A percentile compares a stretch with the other conserved stretches of the same genome.
phyloP scores from a whole-genome alignment of 2,113 vertebrate genomes.

The Candoia aspera region DNA sequence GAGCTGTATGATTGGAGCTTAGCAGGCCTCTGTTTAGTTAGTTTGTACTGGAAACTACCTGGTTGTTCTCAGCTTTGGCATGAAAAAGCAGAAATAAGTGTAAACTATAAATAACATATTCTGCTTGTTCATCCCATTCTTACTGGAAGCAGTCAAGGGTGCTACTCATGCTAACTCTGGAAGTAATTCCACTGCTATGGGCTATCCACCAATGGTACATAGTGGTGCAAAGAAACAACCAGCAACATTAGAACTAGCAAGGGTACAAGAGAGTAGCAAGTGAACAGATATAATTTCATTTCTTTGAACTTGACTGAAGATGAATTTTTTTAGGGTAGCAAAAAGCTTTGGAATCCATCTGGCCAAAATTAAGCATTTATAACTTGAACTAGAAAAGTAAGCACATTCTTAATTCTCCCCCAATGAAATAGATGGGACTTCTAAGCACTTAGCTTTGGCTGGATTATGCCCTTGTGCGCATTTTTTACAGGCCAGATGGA shows the following conservation, averaged over 20 bases:
- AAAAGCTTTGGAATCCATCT: slow-evolving; percentile 17
- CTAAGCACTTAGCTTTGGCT: slow-evolving; percentile 19
- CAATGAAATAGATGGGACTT: slow-evolving; percentile 9
- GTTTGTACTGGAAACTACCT: not conserved
- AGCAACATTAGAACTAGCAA: slow-evolving; percentile 22
- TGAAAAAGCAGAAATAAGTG: not conserved
- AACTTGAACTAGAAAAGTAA: slow-evolving; percentile 8
- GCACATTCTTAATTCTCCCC: not conserved
- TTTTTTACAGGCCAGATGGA: slow-evolving; percentile 68
- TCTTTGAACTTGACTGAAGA: slow-evolving; percentile 30
- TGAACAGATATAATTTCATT: not conserved
- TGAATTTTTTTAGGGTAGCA: slow-evolving; percentile 48
- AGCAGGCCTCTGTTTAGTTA: not conserved
- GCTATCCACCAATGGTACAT: too few relatives aligned
- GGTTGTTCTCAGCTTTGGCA: not conserved
- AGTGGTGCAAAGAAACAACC: not conserved
- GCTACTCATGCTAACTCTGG: not conserved
- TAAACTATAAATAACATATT: not conserved
- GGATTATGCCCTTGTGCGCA: not conserved
- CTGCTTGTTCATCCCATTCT: not conserved
- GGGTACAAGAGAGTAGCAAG: slow-evolving; percentile 25
- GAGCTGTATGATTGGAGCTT: not conserved
- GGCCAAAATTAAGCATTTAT: not conserved
- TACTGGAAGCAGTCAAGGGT: not conserved
- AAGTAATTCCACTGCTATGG: not conserved